Percentiles rank a stretch among this genome's conserved stretches.
Conservation (phyloP, 2,797 vertebrate genomes). For the Centroberyx gerrardi region DNA sequence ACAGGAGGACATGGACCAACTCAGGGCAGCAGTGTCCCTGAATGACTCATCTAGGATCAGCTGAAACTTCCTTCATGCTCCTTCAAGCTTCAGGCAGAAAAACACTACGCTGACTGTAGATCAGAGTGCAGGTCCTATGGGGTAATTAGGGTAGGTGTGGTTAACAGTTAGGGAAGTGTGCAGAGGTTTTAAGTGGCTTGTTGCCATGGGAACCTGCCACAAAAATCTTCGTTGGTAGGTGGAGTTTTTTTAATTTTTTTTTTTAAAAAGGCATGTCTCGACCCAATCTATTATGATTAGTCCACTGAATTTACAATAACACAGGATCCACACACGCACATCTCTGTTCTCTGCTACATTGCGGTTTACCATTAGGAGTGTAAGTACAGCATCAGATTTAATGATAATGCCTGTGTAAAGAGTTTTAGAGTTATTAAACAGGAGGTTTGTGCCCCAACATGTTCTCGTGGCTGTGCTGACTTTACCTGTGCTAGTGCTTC, state of each 20-base stretch:
- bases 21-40: conserved; percentile 30
- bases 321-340: conserved; percentile 28
- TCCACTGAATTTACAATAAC: conserved; percentile 32
- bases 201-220: conserved; percentile 62
- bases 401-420: conserved; percentile 50
- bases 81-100: conserved; percentile 37
- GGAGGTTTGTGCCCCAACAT: conserved; percentile 60
- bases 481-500: conserved; percentile 45
- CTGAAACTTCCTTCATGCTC: conserved; percentile 30
- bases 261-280: conserved; percentile 49
- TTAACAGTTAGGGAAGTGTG: conserved; percentile 60
- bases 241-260: conserved; percentile 35
- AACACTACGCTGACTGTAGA: conserved; percentile 38
- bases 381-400: conserved; percentile 53
- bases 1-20: conserved; percentile 21
- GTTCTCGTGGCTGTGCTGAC: conserved; percentile 41
- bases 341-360: conserved; percentile 22
- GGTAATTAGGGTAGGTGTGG: conserved; percentile 70
- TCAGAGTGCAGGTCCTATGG: conserved; percentile 54
- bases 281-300: conserved; percentile 43
- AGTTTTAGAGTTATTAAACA: conserved; percentile 60
- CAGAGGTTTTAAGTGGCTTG: conserved; percentile 64
- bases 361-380: conserved; percentile 40
- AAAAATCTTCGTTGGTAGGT: conserved; percentile 54
- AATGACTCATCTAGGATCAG: conserved; percentile 63